Conservation (phyloP, 2,113 vertebrate genomes). For the Anoura caudifer region DNA sequence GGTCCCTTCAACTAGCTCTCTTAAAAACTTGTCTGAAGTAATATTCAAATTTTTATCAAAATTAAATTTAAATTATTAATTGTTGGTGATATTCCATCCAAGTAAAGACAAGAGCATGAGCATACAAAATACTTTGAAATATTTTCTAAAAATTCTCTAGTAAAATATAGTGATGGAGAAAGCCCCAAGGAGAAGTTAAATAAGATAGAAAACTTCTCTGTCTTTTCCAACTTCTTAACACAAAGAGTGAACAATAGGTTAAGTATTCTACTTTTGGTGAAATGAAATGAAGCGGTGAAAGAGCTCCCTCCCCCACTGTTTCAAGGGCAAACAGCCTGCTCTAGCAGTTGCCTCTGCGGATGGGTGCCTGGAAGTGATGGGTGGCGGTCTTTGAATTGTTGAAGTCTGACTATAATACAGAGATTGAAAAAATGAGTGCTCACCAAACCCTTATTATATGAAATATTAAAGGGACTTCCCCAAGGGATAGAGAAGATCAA, state of each 20-base stretch:
- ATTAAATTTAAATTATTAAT: background rate
- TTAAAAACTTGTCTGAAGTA: background rate
- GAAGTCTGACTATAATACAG: background rate
- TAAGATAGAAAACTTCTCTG: background rate
- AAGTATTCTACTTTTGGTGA: background rate
- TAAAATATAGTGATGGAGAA: background rate
- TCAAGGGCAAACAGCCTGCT: too few species aligned
- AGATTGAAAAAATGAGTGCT: background rate
- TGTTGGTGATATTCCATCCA: background rate
- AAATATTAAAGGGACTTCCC: too few species aligned
- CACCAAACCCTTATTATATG: too few species aligned
- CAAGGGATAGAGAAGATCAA: too few species aligned
- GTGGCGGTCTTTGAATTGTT: background rate
- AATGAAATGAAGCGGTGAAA: background rate
- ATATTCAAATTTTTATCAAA: background rate
- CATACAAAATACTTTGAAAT: background rate
- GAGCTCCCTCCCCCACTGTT: background rate
- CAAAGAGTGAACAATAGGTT: background rate
- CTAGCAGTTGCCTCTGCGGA: background rate
- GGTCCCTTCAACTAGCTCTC: background rate
- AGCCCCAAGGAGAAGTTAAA: background rate
- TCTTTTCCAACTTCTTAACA: background rate
- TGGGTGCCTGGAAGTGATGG: accelerated
- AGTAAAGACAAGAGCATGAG: background rate
- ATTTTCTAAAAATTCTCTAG: background rate